phyloP scores from a whole-genome alignment of 1,140 invertebrate species.

The Drosophila nannoptera region DNA sequence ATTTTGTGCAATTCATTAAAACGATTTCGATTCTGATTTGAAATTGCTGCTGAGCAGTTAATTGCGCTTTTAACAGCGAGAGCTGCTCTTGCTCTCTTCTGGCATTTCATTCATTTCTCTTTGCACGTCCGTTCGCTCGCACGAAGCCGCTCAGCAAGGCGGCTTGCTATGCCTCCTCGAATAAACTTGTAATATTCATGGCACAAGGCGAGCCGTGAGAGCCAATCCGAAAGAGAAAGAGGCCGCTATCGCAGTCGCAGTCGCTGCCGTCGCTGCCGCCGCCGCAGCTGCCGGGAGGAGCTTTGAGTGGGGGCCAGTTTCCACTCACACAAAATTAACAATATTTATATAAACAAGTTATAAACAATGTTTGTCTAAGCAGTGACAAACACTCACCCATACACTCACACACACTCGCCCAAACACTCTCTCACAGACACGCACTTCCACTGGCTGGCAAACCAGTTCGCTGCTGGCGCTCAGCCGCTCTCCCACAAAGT shows the following conservation, averaged over 20 bases:
- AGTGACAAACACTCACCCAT: slow-evolving; percentile 67
- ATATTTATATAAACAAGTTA: slow-evolving; percentile 78
- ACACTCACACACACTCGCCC: slow-evolving; percentile 27
- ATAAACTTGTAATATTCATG: slow-evolving; percentile 67
- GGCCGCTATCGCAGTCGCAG: background rate
- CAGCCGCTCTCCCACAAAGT: slow-evolving; percentile 42
- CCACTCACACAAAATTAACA: slow-evolving; percentile 67
- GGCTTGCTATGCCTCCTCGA: slow-evolving; percentile 25
- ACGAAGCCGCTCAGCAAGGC: slow-evolving; percentile 14
- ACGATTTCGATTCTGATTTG: slow-evolving; percentile 64
- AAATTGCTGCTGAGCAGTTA: slow-evolving; percentile 68
- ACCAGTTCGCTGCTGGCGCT: slow-evolving; percentile 65
- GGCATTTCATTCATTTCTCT: background rate
- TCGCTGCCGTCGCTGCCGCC: background rate
- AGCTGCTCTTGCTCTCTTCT: slow-evolving; percentile 24
- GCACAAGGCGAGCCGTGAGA: slow-evolving; percentile 35
- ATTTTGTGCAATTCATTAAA: slow-evolving; percentile 77
- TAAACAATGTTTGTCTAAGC: slow-evolving; percentile 77
- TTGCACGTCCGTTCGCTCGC: slow-evolving; percentile 8
- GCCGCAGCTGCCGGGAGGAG: slow-evolving; percentile 25
- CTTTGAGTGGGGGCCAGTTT: slow-evolving; percentile 44
- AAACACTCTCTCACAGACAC: slow-evolving; percentile 6
- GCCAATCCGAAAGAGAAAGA: slow-evolving; percentile 23
- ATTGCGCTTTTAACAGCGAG: slow-evolving; percentile 68
- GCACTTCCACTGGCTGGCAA: slow-evolving; percentile 34